phyloP scores from a whole-genome alignment of 2,888 invertebrate species.

The Mellilla xanthometata region DNA sequence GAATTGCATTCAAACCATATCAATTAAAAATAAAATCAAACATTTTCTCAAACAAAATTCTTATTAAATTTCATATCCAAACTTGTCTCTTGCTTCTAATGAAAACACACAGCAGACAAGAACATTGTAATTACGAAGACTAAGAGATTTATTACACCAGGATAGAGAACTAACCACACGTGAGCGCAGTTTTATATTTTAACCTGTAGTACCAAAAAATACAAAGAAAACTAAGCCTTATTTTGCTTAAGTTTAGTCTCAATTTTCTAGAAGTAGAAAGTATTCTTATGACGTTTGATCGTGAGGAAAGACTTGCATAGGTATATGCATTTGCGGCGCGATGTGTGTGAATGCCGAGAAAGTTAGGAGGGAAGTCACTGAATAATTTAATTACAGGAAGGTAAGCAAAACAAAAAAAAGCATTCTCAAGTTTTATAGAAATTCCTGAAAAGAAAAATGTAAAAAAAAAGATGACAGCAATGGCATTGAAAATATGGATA shows the following conservation, averaged over 20 bases:
- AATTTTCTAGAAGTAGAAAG: constrained; percentile 51
- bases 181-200: constrained; percentile 53
- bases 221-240: constrained; percentile 62
- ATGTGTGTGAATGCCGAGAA: constrained; percentile 71
- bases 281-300: constrained; percentile 48
- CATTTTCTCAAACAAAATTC: no score
- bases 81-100: constrained; percentile 61
- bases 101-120: constrained; percentile 79
- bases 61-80: constrained; percentile 15
- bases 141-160: constrained; percentile 78
- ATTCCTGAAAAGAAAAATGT: no score
- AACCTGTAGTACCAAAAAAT: constrained; percentile 47
- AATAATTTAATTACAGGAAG: no score
- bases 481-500: no score
- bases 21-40: no score
- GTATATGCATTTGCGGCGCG: constrained; percentile 73
- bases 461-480: no score
- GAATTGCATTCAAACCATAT: no score
- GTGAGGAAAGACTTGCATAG: constrained; percentile 51
- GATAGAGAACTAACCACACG: constrained; percentile 79
- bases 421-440: no score
- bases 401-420: no score
- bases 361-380: constrained; percentile 39
- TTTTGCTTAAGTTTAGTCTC: constrained; percentile 56
- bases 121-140: constrained; percentile 80